phyloP scores from a whole-genome alignment of 1,140 invertebrate species.

The Oscheius sp. region DNA sequence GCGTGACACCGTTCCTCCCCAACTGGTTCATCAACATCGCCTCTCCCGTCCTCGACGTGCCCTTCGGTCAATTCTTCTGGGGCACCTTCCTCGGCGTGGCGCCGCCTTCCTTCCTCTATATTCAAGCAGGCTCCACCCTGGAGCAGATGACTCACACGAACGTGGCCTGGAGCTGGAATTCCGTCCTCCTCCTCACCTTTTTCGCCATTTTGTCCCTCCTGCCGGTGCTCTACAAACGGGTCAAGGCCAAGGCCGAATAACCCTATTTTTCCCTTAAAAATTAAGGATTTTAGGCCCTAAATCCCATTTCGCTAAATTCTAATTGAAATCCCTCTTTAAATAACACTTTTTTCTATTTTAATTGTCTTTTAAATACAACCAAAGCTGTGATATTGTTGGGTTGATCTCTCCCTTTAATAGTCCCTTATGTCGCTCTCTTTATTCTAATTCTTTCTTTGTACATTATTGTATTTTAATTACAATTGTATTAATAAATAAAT shows the following conservation, averaged over 20 bases:
- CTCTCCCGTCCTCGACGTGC: slow-evolving; percentile 92
- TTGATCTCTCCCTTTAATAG: too few relatives aligned
- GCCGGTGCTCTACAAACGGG: slow-evolving; percentile 79
- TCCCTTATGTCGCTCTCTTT: too few relatives aligned
- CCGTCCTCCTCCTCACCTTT: slow-evolving; percentile 71
- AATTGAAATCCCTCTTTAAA: neutral
- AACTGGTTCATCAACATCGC: slow-evolving; percentile 99
- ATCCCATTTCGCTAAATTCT: neutral
- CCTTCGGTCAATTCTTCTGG: slow-evolving; percentile 82
- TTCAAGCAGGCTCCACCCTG: slow-evolving; percentile 92
- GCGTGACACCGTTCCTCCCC: slow-evolving; percentile 93
- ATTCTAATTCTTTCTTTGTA: neutral
- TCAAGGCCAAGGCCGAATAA: slow-evolving; percentile 78
- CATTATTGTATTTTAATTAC: neutral
- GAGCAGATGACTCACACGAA: slow-evolving; percentile 84
- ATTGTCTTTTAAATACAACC: neutral
- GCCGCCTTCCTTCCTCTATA: slow-evolving; percentile 92
- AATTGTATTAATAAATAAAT: neutral
- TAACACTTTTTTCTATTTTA: neutral
- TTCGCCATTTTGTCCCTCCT: slow-evolving; percentile 75
- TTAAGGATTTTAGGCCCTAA: neutral
- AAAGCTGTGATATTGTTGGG: neutral
- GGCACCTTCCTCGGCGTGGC: slow-evolving; percentile 90
- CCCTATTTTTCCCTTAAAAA: neutral
- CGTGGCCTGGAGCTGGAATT: slow-evolving; percentile 84